Base-by-base conservation (phyloP, 2,888 invertebrate species). In the Yponomeuta sedellus region DNA sequence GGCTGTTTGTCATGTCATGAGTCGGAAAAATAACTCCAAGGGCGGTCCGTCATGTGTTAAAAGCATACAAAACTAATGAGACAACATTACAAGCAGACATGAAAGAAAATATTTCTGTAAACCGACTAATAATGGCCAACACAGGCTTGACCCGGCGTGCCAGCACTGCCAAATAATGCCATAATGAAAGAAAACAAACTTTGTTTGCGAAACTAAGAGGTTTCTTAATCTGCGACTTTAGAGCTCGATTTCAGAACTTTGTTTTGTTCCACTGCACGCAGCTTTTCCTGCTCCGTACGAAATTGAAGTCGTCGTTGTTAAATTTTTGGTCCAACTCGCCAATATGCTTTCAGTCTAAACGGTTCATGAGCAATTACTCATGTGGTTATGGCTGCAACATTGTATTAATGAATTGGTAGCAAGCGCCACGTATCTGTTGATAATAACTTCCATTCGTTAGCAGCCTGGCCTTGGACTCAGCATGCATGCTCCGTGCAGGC, bases 391-490 rank as follows among this genome's bases (percentile, higher is more conserved):
- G 22, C 20, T 52, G 44, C 16, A 12, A 52, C 58, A 22, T 22
- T 58, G 19, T 58, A 58, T 61, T 61, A 61, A 61, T 61, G 52
- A 56, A 28, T 52, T 56, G 52, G 22, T 22, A 28, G 25, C n/a
- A 63, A 39, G 16, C 5, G 16, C 34, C 34, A 34, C 34, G 34
- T 34, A 19, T 19, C 58, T 52, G 58, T 10, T 58, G 20, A 20
- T 58, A 22, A 58, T 59, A 20, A 34, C 11, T 58, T 59, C 59
- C 59, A 12, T 40, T 59, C 57, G 52, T 28, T 16, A 20, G 63
- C 64, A 34, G 40, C 34, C 56, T 81, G 88, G 86, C 90, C 89
- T 90, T 88, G 89, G 79, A 77, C 72, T 70, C 69, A 79, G 79
- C 80, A 76, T 71, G 81, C 79, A 78, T 73, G 72, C 25, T 39